Base-by-base conservation (phyloP, 2,888 invertebrate species). In the Aphidoletes aphidimyza region DNA sequence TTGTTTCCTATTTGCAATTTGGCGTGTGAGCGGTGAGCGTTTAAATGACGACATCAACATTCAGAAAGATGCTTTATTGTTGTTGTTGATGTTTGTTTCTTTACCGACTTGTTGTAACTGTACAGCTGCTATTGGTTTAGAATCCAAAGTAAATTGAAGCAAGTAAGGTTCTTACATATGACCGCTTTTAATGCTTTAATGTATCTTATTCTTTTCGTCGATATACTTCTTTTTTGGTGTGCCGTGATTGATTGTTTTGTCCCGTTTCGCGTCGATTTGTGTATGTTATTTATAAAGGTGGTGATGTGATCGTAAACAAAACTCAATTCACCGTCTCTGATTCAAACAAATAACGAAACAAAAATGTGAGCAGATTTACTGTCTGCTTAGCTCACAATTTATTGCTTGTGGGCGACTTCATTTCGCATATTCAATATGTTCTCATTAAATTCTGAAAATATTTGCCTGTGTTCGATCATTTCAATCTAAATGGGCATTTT, bases 221-320 rank as follows among this genome's bases (percentile, higher is more conserved):
- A 42, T 14, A 42, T 42, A 9, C 42, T 42, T 42, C 14, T 14
- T 9, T 9, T 42, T 9, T 9, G 14, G 6, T 42, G 42, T 42
- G 14, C 42, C 14, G 42, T 22, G 34, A 69, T 30, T 69, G 69
- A 69, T 69, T 69, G 34, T 30, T 69, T 69, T 17, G 22, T 22
- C 54, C 14, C 42, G 14, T 14, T 9, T 42, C 42, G 14, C 42
- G 14, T 22, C 17, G 17, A 11, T 69, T 69, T 30, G 69, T 54
- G 26, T 54, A 26, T 54, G 22, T 8, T 54, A 54, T 69, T 54
- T 54, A 22, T 3, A 54, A 54, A 54, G 54, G 34, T 69, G 69
- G 69, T 69, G 69, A 69, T 69, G 69, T 69, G 69, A 69, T 11
- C 69, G n/a, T n/a, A 30, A 30, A 30, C 30, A 14, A 69, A 69